Conservation (phyloP, 37 sponge, comb jelly and placozoan genomes). For the Aphrocallistes beatrix region DNA sequence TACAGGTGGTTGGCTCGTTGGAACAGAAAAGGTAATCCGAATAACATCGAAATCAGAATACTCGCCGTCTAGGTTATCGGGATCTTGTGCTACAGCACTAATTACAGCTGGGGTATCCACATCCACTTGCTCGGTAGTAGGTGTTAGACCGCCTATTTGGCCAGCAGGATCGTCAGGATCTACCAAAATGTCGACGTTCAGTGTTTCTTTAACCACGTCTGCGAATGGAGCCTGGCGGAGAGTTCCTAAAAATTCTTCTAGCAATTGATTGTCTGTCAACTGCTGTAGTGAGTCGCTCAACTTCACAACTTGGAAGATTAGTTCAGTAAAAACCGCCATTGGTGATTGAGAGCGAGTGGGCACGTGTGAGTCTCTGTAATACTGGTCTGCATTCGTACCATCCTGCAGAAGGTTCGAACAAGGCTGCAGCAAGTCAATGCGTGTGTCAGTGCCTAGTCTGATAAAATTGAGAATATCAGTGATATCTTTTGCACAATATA, state of each 20-base stretch:
- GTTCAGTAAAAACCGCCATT: not conserved
- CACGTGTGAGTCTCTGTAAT: conserved; percentile 29
- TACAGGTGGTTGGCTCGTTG: conserved; percentile 48
- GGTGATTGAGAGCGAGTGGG: not conserved
- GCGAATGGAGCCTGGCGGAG: not conserved
- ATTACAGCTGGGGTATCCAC: conserved; percentile 43
- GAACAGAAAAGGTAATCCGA: conserved; percentile 44
- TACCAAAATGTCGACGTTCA: not conserved
- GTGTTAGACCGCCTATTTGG: not conserved
- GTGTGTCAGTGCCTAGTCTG: conserved; percentile 20
- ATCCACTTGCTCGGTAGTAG: conserved; percentile 27
- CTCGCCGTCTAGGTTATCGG: conserved; percentile 27
- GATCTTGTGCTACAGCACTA: conserved; percentile 41
- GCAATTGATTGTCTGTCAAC: not conserved
- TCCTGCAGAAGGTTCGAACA: conserved; percentile 59
- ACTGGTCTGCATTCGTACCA: conserved; percentile 39
- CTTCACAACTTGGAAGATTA: not conserved
- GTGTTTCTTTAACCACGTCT: not conserved
- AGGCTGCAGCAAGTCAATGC: conserved; percentile 34
- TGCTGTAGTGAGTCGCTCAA: not conserved
- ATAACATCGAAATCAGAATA: conserved; percentile 56
- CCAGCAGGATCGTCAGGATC: not conserved
- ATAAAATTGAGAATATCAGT: conserved; percentile 27
- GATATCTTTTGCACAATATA: conserved; percentile 38
- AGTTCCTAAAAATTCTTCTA: not conserved